phyloP scores from a whole-genome alignment of 2,797 vertebrate species.

The Hephaestus fuliginosus region DNA sequence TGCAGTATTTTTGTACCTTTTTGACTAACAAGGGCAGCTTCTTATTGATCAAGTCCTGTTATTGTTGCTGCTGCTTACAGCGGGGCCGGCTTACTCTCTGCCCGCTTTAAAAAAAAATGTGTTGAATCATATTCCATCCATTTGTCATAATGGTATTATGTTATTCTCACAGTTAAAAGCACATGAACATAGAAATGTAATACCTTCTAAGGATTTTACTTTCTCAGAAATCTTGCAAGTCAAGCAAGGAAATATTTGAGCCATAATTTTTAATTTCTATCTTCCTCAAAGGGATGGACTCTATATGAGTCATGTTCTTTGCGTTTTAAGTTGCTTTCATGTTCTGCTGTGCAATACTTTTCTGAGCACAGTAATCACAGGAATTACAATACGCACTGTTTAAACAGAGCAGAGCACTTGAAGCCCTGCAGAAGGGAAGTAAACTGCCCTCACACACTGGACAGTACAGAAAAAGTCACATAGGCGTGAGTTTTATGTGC shows the following conservation, averaged over 20 bases:
- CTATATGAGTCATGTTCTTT: neutral
- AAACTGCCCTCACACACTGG: neutral
- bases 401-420: neutral
- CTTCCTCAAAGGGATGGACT: neutral
- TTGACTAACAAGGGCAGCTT: conserved; percentile 22
- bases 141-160: conserved; percentile 21
- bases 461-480: neutral
- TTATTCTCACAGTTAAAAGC: neutral
- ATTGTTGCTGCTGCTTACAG: conserved; percentile 14
- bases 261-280: neutral
- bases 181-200: neutral
- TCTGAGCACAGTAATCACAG: neutral
- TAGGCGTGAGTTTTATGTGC: neutral
- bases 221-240: neutral
- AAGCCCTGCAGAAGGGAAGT: conserved; percentile 12
- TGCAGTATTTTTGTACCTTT: conserved; percentile 33
- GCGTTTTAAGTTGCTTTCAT: neutral
- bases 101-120: neutral
- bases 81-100: neutral
- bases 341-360: neutral
- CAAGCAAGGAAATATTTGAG: neutral
- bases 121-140: conserved; percentile 11
- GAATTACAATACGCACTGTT: conserved; percentile 9
- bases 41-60: conserved; percentile 29
- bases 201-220: neutral